Percentiles rank a stretch among this genome's conserved stretches.
Conservation (phyloP, 2,888 invertebrate species). For the Melangyna quadrimaculata region DNA sequence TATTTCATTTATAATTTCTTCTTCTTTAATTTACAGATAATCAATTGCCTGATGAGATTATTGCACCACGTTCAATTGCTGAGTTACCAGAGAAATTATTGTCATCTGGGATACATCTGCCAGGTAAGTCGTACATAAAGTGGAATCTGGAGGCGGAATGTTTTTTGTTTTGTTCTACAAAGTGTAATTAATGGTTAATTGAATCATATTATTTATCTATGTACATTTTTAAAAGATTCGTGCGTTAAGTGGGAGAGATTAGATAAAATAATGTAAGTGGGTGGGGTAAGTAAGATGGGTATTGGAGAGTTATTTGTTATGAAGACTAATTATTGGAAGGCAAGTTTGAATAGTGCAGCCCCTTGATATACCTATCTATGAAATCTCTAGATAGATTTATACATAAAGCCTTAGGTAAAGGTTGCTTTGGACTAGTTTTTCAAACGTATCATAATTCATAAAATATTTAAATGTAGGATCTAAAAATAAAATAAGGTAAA, state of each 20-base stretch:
- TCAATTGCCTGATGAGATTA: slow-evolving; percentile 78
- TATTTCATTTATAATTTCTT: slow-evolving; percentile 17
- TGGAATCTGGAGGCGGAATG: slow-evolving; percentile 16
- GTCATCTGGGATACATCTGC: slow-evolving; percentile 86
- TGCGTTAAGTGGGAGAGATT: not conserved
- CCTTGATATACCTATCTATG: not conserved
- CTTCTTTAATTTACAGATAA: slow-evolving; percentile 73
- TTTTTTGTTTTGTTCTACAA: not conserved
- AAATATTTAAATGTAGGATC: too few relatives aligned
- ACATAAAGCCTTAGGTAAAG: too few relatives aligned
- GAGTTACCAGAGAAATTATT: slow-evolving; percentile 86
- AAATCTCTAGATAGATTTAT: too few relatives aligned
- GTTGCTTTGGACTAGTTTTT: too few relatives aligned
- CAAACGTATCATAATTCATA: too few relatives aligned
- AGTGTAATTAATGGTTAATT: not conserved
- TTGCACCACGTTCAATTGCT: slow-evolving; percentile 84
- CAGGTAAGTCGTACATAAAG: slow-evolving; percentile 82
- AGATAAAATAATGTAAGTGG: not conserved
- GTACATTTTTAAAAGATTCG: not conserved
- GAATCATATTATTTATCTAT: not conserved
- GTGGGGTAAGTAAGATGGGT: not conserved
- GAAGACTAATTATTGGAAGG: not conserved
- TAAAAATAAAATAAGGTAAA: too few relatives aligned
- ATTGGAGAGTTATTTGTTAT: not conserved
- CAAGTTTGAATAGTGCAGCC: not conserved